Base-by-base conservation (phyloP, 92 coral and sea anemone genomes). In the Porites cylindrica region DNA sequence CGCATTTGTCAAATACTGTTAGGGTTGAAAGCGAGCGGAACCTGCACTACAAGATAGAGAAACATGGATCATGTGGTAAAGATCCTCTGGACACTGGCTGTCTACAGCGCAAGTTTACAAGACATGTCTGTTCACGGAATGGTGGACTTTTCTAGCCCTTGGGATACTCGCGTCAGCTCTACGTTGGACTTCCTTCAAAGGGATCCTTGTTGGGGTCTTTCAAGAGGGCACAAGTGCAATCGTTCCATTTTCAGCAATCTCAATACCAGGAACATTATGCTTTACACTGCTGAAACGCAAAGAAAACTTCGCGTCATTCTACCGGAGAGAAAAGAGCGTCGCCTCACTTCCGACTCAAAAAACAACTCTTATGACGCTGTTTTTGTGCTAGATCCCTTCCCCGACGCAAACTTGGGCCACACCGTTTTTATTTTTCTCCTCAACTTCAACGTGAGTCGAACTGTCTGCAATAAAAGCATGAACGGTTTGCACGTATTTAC, bases 381-480 rank as follows among this genome's bases (percentile, higher is more conserved):
- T 52, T 78, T 97, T 67, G 99, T 93, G 24, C 78, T 97, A 51
- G 99, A 97, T 75, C 99, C 99, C 2, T 92, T 79, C 71, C 99
- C 99, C 24, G 90, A 90, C 17, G 96, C 97, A 52, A 89, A 92
- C 87, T 94, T 97, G 69, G 99, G 99, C 10, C 99, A 97, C 78
- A 87, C 92, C 17, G 95, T 97, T 65, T 81, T 92, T 53, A 91
- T 97, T n/a, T 95, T 97, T 86, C 93, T 95, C 67, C 81, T 95
- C 11, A 94, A 90, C 79, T 84, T 82, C 73, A 90, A 90, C 72
- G 91, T 92, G 17, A 88, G 84, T 76, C 85, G 11, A 38, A 81
- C 78, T 21, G 89, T 70, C 76, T 95, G 98, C 78, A 56, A 82
- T 61, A 70, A 72, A 68, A 88, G 88, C 50, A 84, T 87, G 59